Conservation (phyloP, 2,888 invertebrate genomes). For the Bellardia bayeri region DNA sequence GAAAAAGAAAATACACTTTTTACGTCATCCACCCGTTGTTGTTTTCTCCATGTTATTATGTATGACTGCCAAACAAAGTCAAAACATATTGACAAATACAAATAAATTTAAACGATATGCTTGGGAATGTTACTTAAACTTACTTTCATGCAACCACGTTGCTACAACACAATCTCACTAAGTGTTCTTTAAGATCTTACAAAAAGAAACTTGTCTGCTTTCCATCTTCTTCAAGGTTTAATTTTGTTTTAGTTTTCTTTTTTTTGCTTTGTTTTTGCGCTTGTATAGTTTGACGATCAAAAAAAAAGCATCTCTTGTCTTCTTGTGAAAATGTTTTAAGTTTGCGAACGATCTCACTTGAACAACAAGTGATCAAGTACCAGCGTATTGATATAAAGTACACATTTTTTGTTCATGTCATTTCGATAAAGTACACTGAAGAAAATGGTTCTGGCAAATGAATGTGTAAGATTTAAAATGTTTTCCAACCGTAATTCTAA, state of each 20-base stretch:
- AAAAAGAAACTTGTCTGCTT: constrained; percentile 64
- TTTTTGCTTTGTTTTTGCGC: neutral
- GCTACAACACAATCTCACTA: neutral
- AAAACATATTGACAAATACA: constrained; percentile 80
- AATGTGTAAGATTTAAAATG: too few species aligned
- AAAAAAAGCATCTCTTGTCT: constrained; percentile 34
- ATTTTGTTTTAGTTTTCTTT: neutral
- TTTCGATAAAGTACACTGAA: constrained; percentile 23
- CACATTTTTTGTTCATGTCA: constrained; percentile 49
- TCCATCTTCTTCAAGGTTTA: constrained; percentile 64
- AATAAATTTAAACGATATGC: constrained; percentile 68
- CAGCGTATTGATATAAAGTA: constrained; percentile 54
- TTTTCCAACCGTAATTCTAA: too few species aligned
- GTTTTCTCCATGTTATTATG: constrained; percentile 75
- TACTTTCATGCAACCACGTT: constrained; percentile 35
- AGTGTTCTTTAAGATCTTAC: constrained; percentile 16
- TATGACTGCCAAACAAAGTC: constrained; percentile 81
- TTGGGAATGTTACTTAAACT: constrained; percentile 56
- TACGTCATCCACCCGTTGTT: neutral
- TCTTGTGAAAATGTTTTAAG: constrained; percentile 43
- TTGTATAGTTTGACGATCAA: neutral
- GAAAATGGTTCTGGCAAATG: neutral
- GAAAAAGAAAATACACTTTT: constrained; percentile 29
- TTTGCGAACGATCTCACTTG: constrained; percentile 59
- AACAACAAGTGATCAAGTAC: constrained; percentile 68